These are phyloP conservation scores for Netelia virgata DNA, from an alignment of 2,888 invertebrate species.

Conservation along the genomic window DNA sequence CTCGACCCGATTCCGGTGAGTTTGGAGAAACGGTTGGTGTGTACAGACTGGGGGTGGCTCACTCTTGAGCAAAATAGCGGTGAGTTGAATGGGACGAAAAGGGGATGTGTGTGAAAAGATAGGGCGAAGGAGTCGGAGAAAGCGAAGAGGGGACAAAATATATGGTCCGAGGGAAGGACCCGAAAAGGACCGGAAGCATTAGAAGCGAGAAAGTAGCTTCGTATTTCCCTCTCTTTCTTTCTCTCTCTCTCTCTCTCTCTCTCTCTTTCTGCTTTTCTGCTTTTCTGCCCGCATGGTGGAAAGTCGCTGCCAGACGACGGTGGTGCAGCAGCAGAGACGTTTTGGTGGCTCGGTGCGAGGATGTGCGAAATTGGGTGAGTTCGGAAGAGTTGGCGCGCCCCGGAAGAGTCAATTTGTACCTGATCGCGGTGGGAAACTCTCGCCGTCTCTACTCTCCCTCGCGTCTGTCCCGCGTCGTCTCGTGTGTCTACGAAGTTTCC, in stretches of 20 bases:
- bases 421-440: constrained; percentile 67
- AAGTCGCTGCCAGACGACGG: constrained; percentile 7
- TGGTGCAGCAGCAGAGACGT: constrained; percentile 34
- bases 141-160: neutral
- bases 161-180: constrained; percentile 35
- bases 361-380: constrained; percentile 68
- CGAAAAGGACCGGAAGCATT: constrained; percentile 63
- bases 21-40: constrained; percentile 62
- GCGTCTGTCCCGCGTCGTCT: constrained; percentile 30
- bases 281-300: constrained; percentile 24
- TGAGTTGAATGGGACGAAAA: constrained; percentile 60
- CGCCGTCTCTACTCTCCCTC: constrained; percentile 26
- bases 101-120: constrained; percentile 12
- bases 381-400: constrained; percentile 60
- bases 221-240: constrained; percentile 44
- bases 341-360: constrained; percentile 44
- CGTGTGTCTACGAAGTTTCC: constrained; percentile 59
- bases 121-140: constrained; percentile 12
- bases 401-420: constrained; percentile 71
- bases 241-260: neutral
- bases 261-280: neutral
- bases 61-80: constrained; percentile 40
- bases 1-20: constrained; percentile 76
- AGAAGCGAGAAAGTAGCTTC: constrained; percentile 64
- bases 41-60: constrained; percentile 54